phyloP scores from a whole-genome alignment of 37 sponge, comb jelly and placozoan genomes.

The Theonella swinhoei region DNA sequence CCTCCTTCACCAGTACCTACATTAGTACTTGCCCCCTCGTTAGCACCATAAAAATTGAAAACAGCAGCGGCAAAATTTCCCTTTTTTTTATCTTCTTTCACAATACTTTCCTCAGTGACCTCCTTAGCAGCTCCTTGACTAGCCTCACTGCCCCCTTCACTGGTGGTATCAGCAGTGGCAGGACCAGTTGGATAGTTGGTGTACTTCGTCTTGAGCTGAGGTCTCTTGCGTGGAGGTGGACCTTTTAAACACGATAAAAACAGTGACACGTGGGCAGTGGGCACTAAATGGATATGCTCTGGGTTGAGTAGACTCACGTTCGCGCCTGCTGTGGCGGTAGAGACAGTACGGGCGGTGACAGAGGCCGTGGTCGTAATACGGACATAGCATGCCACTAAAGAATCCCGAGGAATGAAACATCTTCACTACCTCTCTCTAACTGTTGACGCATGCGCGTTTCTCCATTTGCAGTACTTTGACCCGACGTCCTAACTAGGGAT shows the following conservation, averaged over 20 bases:
- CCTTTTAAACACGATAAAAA: too few species aligned
- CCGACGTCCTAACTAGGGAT: neutral
- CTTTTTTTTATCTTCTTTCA: neutral
- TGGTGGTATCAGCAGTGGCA: neutral
- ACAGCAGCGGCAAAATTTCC: neutral
- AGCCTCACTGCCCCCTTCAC: neutral
- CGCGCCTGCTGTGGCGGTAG: constrained; percentile 74
- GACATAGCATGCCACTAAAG: constrained; percentile 79
- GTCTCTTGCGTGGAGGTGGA: neutral
- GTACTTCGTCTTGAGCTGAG: neutral
- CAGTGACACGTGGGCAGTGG: neutral
- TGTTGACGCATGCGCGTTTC: neutral
- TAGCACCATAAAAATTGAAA: neutral
- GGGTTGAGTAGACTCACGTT: neutral
- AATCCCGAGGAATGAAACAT: constrained; percentile 92
- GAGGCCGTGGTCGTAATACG: constrained; percentile 74
- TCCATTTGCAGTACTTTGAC: neutral
- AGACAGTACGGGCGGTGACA: constrained; percentile 89
- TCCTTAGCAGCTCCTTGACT: too few species aligned
- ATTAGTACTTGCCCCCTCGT: neutral
- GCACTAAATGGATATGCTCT: neutral
- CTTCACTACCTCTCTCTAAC: neutral
- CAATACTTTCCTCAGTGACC: neutral
- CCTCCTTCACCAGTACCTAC: neutral
- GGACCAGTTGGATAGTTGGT: neutral